Percentiles rank a stretch among this genome's conserved stretches.
These are phyloP conservation scores for Chrysomallon squamiferum DNA, from an alignment of 1,140 invertebrate genomes.

Conservation along the genomic window DNA sequence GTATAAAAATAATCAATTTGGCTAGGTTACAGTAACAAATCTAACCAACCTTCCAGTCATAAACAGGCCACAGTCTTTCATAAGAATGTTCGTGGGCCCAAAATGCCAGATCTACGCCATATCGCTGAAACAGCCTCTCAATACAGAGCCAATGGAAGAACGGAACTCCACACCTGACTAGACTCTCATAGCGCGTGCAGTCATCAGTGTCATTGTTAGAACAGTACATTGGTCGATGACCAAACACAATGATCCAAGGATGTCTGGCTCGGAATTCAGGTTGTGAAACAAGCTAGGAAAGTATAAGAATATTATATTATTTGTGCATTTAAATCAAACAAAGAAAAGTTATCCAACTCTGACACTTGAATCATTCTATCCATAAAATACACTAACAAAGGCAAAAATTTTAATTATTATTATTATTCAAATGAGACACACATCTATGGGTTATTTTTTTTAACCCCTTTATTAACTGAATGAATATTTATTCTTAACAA, in stretches of 20 bases:
- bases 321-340: background rate
- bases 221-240: conserved; percentile 60
- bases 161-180: conserved; percentile 44
- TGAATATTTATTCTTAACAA: too few species aligned
- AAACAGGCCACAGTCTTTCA: conserved; percentile 92
- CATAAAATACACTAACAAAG: background rate
- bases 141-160: conserved; percentile 62
- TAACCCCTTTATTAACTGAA: too few species aligned
- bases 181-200: conserved; percentile 27
- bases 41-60: conserved; percentile 69
- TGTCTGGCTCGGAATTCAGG: conserved; percentile 49
- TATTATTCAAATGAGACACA: too few species aligned
- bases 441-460: too few species aligned
- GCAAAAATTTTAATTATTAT: background rate
- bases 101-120: conserved; percentile 91
- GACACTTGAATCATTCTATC: background rate
- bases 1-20: too few species aligned
- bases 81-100: conserved; percentile 98
- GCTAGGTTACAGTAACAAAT: too few species aligned
- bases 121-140: conserved; percentile 85
- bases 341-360: background rate
- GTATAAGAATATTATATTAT: background rate
- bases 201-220: conserved; percentile 53
- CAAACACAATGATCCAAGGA: conserved; percentile 59
- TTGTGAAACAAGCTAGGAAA: conserved; percentile 46